Base-by-base conservation (phyloP, 2,888 invertebrate species). In the Leptinotarsa peninsularis region DNA sequence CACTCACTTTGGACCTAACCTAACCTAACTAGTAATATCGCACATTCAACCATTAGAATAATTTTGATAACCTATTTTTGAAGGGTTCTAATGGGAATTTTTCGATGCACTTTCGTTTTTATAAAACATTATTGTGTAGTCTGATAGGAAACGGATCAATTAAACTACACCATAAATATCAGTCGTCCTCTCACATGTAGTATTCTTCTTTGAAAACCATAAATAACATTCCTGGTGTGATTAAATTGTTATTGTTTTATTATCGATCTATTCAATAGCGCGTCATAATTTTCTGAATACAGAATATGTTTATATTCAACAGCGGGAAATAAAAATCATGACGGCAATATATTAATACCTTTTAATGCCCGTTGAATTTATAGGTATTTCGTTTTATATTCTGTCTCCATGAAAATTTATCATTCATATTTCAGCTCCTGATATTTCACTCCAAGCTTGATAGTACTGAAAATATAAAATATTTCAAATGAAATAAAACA, bases 221-320 rank as follows among this genome's bases (percentile, higher is more conserved):
- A 63, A 63, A 63, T 43, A 63, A 63, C 63, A 63, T 63, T 33
- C 63, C 63, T n/a, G 63, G 43, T n/a, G 27, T 63, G 63, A 63
- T 63, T 63, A 43, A 63, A 63, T 43, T 63, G 63, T 63, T 63
- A 63, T 63, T 63, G 63, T 63, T 63, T 63, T 63, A 33, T 63
- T 63, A 63, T 63, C 63, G 63, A 63, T 43, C 33, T 10, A 63
- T 33, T 63, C 58, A 15, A 21, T 58, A 23, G 58, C 58, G 23
- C 58, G 23, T 58, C 58, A 58, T 58, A 58, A 58, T 4, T 58
- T 58, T 58, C 23, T 58, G 58, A 21, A 33, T 63, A 43, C n/a
- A 63, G 33, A 18, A 7, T 63, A 23, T 23, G 10, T 63, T 33
- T 43, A 18, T 17, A 63, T 4, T 33, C 5, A 43, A 63, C 18